Base-by-base conservation (phyloP, 2,797 vertebrate genomes). In the Hybognathus amarus region DNA sequence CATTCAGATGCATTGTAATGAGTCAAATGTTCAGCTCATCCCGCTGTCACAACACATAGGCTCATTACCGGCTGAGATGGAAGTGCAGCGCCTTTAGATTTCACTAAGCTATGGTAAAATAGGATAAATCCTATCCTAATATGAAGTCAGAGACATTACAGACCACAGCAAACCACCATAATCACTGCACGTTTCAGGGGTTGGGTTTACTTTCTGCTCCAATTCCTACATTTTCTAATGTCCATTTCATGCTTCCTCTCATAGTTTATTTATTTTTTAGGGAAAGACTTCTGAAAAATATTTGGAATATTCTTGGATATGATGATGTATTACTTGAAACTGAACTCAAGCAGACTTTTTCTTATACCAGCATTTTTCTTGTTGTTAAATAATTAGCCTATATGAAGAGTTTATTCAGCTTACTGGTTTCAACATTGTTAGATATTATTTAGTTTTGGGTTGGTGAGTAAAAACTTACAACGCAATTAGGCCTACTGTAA, bases 141-240 rank as follows among this genome's bases (percentile, higher is more conserved):
- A 75, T 83, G 56, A 81, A 77, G 80, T 74, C n/a, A 36, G 52
- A 83, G 52, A 76, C 75, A 81, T 70, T 52, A 50, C 70, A 63
- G 69, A 77, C 52, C 10, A 27, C 76, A 61, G 80, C 64, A 69
- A 38, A 13, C 38, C 67, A 66, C 52, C 50, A 24, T 73, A 73
- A 79, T 75, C 59, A 40, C 27, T 63, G 67, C 77, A 13, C 40
- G 24, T 76, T 73, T 75, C 68, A 80, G 75, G 75, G 38, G 78
- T 74, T 47, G 79, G 67, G 36, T 85, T 86, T 83, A 84, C 85
- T 86, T 92, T 92, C 89, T 91, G 90, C 92, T 92, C 89, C 90
- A 92, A 83, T 93, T 94, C 88, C 80, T 91, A 24, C 59, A 74
- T 69, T 67, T 86, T 87, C 63, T 79, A 64, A 80, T 54, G 78